Evolutionary conservation across 2,113 vertebrate species (phyloP), one percentile per base, ranked within the genome.

Genomic region (Paratilapia polleni): DNA sequence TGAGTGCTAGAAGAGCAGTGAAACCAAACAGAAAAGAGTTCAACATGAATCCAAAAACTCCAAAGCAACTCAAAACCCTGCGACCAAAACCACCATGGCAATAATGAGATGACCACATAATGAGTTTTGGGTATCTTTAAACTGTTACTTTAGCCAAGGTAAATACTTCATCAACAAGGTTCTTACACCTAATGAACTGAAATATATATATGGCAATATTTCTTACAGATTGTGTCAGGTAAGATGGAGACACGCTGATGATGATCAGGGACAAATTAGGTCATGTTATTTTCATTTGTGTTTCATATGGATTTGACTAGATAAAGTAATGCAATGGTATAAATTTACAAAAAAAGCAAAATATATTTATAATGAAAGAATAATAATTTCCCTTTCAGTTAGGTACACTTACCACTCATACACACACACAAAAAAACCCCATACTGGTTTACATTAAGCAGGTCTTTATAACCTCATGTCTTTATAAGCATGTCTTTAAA

Each of bases 401-500:
- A 22, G 11, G 64, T 49, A 12, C 66, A 49, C 41, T 49, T 49
- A 41, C 41, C 64, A 49, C 62, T 0, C 19, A 31, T 17, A 58
- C 56, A 58, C 22, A 28, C 13, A 57, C 54, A 57, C 56, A 13
- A 13, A 11, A 56, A n/a, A 24, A n/a, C n/a, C n/a, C n/a, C 57
- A 14, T 3, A 24, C 15, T 47, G 38, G 66, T 70, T 49, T 70
- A 28, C 19, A 70, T 70, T 43, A 2, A 52, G 47, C 66, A 52
- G 66, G 26, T 73, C 66, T 73, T 0, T 31, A 17, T 31, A 73
- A 52, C 68, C 68, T 52, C 68, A 73, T 17, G 26, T 0, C 26
- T 52, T 73, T 34, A 73, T 24, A 70, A 70, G 43, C 2, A 43
- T 70, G 66, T 73, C 47, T 73, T 54, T 73, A 73, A 73, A 73